These are phyloP conservation scores for Acanthopleura granulata DNA, from an alignment of 2,888 invertebrate species.

Conservation along the genomic window DNA sequence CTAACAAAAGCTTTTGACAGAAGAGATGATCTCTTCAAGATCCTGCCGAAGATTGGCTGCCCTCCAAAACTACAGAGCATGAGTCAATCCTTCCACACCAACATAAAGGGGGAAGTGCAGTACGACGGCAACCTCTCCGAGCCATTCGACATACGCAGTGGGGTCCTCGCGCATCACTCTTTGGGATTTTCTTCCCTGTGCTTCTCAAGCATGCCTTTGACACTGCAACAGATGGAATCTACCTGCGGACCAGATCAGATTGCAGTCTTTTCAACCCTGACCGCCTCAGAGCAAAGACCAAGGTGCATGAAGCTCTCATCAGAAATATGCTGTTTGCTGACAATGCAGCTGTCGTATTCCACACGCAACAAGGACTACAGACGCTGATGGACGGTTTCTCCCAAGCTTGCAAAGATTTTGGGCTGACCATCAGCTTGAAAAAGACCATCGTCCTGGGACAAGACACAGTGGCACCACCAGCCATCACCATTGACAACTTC, in stretches of 20 bases:
- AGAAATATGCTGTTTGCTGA: slow-evolving; percentile 24
- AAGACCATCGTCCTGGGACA: neutral
- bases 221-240: slow-evolving; percentile 21
- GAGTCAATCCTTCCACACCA: slow-evolving; percentile 27
- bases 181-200: slow-evolving; percentile 28
- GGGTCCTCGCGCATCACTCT: too few relatives aligned
- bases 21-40: slow-evolving; percentile 28
- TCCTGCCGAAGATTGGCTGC: slow-evolving; percentile 27
- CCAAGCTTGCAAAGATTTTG: too few relatives aligned
- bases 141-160: too few relatives aligned
- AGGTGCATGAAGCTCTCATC: neutral
- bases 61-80: slow-evolving; percentile 26
- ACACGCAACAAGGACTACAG: slow-evolving; percentile 23
- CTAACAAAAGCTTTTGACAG: slow-evolving; percentile 30
- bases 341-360: slow-evolving; percentile 21
- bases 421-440: slow-evolving; percentile 27
- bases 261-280: too few relatives aligned
- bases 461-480: neutral
- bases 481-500: slow-evolving; percentile 8
- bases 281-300: too few relatives aligned
- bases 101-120: slow-evolving; percentile 28
- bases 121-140: too few relatives aligned
- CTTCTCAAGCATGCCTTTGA: slow-evolving; percentile 23
- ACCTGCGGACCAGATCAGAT: too few relatives aligned
- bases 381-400: slow-evolving; percentile 20